phyloP scores from a whole-genome alignment of 2,113 vertebrate species.

The Equus quagga region DNA sequence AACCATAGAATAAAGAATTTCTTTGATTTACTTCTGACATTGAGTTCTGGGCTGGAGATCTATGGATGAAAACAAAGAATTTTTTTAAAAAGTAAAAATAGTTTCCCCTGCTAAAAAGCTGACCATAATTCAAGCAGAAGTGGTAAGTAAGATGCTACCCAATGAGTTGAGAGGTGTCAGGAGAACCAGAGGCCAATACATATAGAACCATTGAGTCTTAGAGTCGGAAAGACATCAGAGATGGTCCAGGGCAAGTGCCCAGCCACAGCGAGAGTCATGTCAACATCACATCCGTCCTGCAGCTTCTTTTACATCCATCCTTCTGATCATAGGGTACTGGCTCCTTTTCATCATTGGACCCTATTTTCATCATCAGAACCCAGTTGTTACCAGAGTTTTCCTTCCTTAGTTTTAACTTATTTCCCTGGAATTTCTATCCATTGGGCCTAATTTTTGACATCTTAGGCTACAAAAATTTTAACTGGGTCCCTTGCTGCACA shows the following conservation, averaged over 20 bases:
- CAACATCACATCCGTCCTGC: accelerated
- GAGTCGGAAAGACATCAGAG: neutral
- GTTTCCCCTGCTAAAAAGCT: neutral
- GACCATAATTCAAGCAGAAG: neutral
- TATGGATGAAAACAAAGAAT: neutral
- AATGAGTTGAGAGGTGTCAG: neutral
- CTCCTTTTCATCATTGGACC: neutral
- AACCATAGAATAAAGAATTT: neutral
- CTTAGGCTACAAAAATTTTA: neutral
- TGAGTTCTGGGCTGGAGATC: neutral
- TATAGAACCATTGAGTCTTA: neutral
- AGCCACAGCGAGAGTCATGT: neutral
- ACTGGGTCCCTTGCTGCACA: neutral
- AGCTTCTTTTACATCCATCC: neutral
- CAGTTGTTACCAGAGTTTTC: neutral
- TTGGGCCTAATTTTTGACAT: neutral
- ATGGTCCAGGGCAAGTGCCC: neutral
- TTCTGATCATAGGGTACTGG: neutral
- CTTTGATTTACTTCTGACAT: neutral
- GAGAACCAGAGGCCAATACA: neutral
- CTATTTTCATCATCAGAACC: neutral
- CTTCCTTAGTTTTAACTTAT: slow-evolving; percentile 19
- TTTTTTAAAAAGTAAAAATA: neutral
- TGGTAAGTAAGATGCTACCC: neutral
- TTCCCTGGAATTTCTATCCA: neutral